phyloP scores from a whole-genome alignment of 2,113 vertebrate species.

The Notarius quadriscutis region DNA sequence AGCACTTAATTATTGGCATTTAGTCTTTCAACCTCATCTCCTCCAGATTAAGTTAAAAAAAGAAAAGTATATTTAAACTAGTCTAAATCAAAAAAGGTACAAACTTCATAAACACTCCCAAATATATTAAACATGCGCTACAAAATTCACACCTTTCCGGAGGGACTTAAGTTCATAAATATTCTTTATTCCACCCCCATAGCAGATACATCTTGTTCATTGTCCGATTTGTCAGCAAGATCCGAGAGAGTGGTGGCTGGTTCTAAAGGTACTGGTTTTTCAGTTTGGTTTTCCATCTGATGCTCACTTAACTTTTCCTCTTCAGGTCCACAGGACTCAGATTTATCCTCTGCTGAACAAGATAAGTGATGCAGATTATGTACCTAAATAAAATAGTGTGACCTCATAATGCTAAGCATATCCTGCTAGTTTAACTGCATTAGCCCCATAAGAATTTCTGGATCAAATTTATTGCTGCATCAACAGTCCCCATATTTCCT shows the following conservation, averaged over 20 bases:
- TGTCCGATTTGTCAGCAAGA: slow-evolving; percentile 61
- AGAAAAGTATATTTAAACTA: slow-evolving; percentile 20
- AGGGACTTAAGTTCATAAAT: not conserved
- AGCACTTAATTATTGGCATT: not conserved
- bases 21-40: not conserved
- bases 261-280: slow-evolving; percentile 57
- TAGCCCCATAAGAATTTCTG: not conserved
- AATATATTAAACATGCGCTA: not conserved
- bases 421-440: not conserved
- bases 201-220: slow-evolving; percentile 80
- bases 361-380: not conserved
- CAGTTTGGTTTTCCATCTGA: slow-evolving; percentile 48
- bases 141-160: slow-evolving; percentile 5
- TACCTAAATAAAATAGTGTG: slow-evolving; percentile 8
- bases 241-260: not conserved
- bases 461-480: not conserved
- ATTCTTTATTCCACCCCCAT: slow-evolving; percentile 81
- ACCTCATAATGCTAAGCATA: not conserved
- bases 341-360: slow-evolving; percentile 55
- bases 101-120: slow-evolving; percentile 11
- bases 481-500: not conserved
- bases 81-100: not conserved
- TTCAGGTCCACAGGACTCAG: slow-evolving; percentile 35
- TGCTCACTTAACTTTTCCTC: slow-evolving; percentile 45
- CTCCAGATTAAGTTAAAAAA: not conserved